Evolutionary conservation across 2,113 vertebrate species (phyloP), one percentile per base, ranked within the genome.

Genomic region (Chauna torquata): DNA sequence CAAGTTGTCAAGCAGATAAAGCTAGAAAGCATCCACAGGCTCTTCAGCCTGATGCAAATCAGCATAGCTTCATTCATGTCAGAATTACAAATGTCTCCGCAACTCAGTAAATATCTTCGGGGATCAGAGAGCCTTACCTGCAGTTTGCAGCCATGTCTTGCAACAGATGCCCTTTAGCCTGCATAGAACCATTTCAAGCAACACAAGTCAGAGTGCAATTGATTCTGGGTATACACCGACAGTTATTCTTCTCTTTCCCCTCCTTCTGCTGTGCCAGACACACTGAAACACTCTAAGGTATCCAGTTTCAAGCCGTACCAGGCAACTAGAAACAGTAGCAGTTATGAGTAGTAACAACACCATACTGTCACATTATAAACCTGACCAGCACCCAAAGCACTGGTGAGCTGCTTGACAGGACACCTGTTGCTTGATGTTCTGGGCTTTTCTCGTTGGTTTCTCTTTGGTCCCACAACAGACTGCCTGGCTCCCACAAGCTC

Each of bases 1-100:
- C 84, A 94, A 86, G 84, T 84, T 91, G 52, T 96, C 74, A 91
- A 85, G 28, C 38, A 91, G 81, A 44, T 87, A 92, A 79, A 40
- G 55, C 61, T 75, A 36, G 88, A 90, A 61, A 70, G 44, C 64
- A 70, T 54, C 70, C 14, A 69, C 28, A 86, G 22, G 36, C 69
- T 89, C 34, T 44, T 72, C 1, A 2, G 36, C 19, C 19, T 87
- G 49, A 86, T 23, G 34, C 49, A 84, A 93, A 78, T 89, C 72
- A 79, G 36, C 5, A 3, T 16, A 54, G 57, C 6, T 4, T 55
- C n/a, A 57, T 14, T 87, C 23, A 94, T 92, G 36, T 32, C 57
- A 71, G 42, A 88, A 87, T 70, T 78, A 59, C 19, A 78, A 93
- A 55, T 76, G 72, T 81, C 45, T 78, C 14, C 82, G 42, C 54